phyloP scores from a whole-genome alignment of 2,113 vertebrate genomes.

The Corvus moneduloides region DNA sequence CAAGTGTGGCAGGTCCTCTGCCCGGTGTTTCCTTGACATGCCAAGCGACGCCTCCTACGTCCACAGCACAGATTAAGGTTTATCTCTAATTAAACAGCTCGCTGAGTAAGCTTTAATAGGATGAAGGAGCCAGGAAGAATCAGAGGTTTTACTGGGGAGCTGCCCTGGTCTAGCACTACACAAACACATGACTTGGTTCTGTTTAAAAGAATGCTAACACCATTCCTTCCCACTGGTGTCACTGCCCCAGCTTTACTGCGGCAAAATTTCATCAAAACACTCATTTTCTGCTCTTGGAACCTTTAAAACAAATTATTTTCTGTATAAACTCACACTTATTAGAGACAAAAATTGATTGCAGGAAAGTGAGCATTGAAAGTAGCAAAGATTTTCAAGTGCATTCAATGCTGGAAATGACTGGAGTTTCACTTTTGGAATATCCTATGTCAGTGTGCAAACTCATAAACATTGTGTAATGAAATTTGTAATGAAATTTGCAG shows the following conservation, averaged over 20 bases:
- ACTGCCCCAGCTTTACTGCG: background rate
- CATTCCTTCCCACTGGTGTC: background rate
- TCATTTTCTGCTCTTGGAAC: background rate
- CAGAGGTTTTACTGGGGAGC: background rate
- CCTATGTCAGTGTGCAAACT: background rate
- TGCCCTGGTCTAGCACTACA: background rate
- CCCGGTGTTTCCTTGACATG: background rate
- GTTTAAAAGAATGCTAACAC: background rate
- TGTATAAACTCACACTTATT: background rate
- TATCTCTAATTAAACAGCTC: conserved; percentile 14
- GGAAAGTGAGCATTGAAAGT: background rate
- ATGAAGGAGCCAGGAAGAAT: background rate
- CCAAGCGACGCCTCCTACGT: background rate
- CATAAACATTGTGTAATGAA: background rate
- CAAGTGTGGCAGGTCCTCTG: background rate
- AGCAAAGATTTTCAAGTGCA: background rate
- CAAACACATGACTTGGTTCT: background rate
- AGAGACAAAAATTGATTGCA: background rate
- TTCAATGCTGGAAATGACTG: background rate
- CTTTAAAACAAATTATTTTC: background rate
- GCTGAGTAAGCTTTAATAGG: background rate
- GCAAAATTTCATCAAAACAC: background rate
- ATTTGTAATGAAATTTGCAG: background rate
- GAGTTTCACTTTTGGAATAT: background rate
- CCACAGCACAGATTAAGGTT: background rate